Base-by-base conservation (phyloP, 2,113 vertebrate species). In the Megaceryle maxima region DNA sequence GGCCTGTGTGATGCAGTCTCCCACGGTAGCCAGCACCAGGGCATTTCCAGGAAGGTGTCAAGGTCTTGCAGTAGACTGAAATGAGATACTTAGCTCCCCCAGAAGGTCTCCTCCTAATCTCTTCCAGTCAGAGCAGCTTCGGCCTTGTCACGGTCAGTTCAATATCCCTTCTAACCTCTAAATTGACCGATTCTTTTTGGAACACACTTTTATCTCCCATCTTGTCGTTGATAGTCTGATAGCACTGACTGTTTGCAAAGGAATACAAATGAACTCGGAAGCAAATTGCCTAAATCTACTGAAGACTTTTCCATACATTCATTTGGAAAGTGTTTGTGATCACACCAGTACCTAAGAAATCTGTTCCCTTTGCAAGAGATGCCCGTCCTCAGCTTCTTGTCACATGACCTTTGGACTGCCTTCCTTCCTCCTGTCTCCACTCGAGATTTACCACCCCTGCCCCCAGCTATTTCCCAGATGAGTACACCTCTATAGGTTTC, bases 361-460 rank as follows among this genome's bases (percentile, higher is more conserved):
- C 20, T 56, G 25, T 48, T 67, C 24, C 21, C 21, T 64, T 53
- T 63, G 26, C 69, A 39, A 11, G 9, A 28, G n/a, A 39, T 77
- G 18, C 59, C 44, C 50, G 43, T 35, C 37, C 26, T 72, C 44
- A 46, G 57, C 56, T 94, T 74, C 68, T 83, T 78, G 43, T 63
- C 69, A 50, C 56, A 33, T 53, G 26, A 31, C 39, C 25, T n/a
- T 28, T 28, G 79, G 33, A 22, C 31, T 92, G 51, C 55, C 24
- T 43, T 89, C 22, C 9, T 88, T 31, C 35, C 17, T 69, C 29
- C 22, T 43, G 25, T 43, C 29, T 11, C n/a, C 24, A 5, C 48
- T 41, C 0, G 0, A 55, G 77, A 18, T 35, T 48, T 6, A 2
- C 9, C 2, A 10, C 18, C 13, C 8, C 22, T 22, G 24, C 50